A percentile compares a stretch with the other conserved stretches of the same genome.
Conservation (phyloP, 2,113 vertebrate species). For the Catagonus wagneri region DNA sequence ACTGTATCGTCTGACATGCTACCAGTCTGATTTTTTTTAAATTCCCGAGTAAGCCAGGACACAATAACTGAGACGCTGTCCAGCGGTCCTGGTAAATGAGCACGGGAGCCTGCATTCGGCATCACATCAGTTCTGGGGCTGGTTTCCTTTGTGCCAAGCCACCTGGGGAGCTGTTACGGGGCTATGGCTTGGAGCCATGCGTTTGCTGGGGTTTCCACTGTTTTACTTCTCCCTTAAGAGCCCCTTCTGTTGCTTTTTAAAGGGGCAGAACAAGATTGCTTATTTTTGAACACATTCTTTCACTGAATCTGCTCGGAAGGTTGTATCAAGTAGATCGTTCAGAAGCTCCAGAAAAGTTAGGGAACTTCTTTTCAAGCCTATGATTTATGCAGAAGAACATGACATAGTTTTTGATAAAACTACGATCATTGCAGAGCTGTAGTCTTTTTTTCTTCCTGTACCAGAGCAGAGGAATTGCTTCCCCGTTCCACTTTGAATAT, state of each 20-base stretch:
- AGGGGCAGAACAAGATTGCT: neutral
- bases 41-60: neutral
- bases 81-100: neutral
- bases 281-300: constrained; percentile 36
- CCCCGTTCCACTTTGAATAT: neutral
- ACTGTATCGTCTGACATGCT: neutral
- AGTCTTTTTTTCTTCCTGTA: neutral
- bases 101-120: neutral
- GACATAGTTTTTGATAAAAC: neutral
- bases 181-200: neutral
- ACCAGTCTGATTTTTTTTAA: neutral
- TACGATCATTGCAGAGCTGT: neutral
- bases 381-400: neutral
- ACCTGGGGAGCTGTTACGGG: rapidly evolving
- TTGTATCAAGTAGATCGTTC: neutral
- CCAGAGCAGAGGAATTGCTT: neutral
- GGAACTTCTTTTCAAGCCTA: constrained; percentile 11
- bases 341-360: constrained; percentile 13
- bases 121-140: neutral
- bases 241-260: constrained; percentile 13
- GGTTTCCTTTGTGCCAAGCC: neutral
- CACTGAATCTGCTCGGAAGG: neutral
- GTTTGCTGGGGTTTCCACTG: neutral
- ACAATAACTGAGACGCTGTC: neutral
- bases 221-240: neutral